Evolutionary conservation across 2,113 vertebrate genomes (phyloP), one percentile per base, ranked within the genome.

Genomic region (Pampusana beccarii): DNA sequence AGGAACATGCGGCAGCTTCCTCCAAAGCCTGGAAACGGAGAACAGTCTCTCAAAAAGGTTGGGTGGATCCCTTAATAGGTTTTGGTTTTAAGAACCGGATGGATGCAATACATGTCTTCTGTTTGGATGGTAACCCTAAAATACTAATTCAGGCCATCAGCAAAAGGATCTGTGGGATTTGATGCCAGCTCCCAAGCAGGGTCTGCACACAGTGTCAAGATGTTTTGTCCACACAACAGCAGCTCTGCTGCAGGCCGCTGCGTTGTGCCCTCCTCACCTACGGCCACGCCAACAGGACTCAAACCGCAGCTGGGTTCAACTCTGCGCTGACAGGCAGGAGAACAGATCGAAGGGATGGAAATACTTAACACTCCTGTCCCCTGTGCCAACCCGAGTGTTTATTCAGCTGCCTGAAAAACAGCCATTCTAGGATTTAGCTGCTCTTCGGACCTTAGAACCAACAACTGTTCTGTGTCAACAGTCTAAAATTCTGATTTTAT

Each of bases 391-490:
- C 78, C 73, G 4, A 95, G 96, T 90, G 24, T 48, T 89, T 20
- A 31, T 65, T 46, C 88, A 82, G 26, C 71, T 48, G 61, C 5
- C 84, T 80, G 56, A 53, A 64, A 61, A 90, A 38, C 78, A 75
- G 74, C 53, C 88, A 13, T 44, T 51, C 80, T 64, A 38, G 88
- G 88, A 78, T 44, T 38, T 1, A 79, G 90, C 90, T 89, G 87
- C 77, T 74, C 87, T 48, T 16, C 77, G 75, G 92, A 42, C 62
- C 65, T 64, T 10, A 28, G 48, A 57, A 81, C 74, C 19, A 42
- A 51, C 73, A 61, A 96, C 23, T 80, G 85, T 90, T 92, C 78
- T 28, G 42, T 29, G 62, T 79, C 93, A 93, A 90, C 1, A 85
- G 69, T 10, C 53, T 25, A 33, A 53, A 87, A 71, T 17, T 46